Percentiles rank a stretch among this genome's conserved stretches.
These are phyloP conservation scores for Drosophila watanabei DNA, from an alignment of 1,140 invertebrate species.

Conservation along the genomic window DNA sequence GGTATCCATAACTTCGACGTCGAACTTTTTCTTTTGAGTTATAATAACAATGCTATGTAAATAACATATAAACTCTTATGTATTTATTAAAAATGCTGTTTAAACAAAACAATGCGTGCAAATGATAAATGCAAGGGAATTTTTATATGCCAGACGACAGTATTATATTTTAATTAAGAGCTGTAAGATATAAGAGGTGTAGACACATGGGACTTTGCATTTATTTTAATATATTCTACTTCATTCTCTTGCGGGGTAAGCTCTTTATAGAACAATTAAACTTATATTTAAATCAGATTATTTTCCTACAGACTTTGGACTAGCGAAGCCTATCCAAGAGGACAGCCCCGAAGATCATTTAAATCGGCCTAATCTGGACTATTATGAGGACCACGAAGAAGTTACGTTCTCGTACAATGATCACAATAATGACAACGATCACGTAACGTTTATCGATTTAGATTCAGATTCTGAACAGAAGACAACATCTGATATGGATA, in stretches of 20 bases:
- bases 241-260: constrained; percentile 4
- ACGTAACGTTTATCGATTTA: background rate
- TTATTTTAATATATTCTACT: background rate
- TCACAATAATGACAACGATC: constrained; percentile 10
- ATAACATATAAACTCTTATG: constrained; percentile 1
- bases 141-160: constrained; percentile 11
- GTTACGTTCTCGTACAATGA: background rate
- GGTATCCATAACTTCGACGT: background rate
- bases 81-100: constrained; percentile 33
- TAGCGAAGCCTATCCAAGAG: background rate
- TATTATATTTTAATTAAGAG: constrained; percentile 22
- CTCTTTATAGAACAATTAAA: background rate
- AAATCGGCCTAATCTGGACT: background rate
- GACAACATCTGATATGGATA: background rate
- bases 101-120: constrained; percentile 17
- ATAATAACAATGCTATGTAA: background rate
- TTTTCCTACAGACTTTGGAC: background rate
- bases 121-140: background rate
- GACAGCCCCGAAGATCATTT: background rate
- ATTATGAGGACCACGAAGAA: background rate
- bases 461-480: background rate
- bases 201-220: background rate
- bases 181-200: background rate
- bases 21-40: background rate
- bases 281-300: background rate